Evolutionary conservation across 2,797 vertebrate species (phyloP), one percentile per base, ranked within the genome.

Genomic region (Orestias chungarensis): DNA sequence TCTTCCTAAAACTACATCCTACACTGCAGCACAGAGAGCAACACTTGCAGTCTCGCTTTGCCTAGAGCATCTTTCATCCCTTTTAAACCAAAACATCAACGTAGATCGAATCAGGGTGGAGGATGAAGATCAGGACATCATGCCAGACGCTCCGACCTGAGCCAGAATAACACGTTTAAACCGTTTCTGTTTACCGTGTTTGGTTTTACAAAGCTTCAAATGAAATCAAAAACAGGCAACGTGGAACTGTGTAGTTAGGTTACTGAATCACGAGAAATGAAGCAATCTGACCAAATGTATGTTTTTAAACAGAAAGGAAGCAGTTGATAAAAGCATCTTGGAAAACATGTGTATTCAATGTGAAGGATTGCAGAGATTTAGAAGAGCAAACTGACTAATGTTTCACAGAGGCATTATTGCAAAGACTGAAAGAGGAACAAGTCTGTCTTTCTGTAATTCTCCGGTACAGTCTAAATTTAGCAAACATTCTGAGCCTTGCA

Each of bases 11-110:
- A 83, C 38, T 31, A 54, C 70, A 74, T 72, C 72, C 83, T 27
- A 79, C 80, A 82, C 71, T 54, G 27, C 43, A 72, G 79, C 70
- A 31, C 71, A 69, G 38, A 78, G 70, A 84, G 50, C 71, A 47
- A 25, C 7, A 29, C 70, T 83, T 69, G 80, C 72, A 64, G 70
- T 46, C 27, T 27, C 29, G 62, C 65, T 83, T 70, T 76, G 62
- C 55, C 20, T 74, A 80, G 35, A 11, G 71, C 78, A 17, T 27
- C 71, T 73, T 20, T 82, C 74, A 80, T 81, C 76, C 65, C 62
- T 68, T 73, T 67, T 52, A 61, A 68, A 64, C 33, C 67, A 29
- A 54, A 71, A 64, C 70, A 68, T 75, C 71, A 61, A 57, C 57
- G 46, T 23, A 27, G 66, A 73, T 73, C 18, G 50, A 82, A 79